These are phyloP conservation scores for Rhizoglyphus robini DNA, from an alignment of 1,140 invertebrate species.

Conservation along the genomic window DNA sequence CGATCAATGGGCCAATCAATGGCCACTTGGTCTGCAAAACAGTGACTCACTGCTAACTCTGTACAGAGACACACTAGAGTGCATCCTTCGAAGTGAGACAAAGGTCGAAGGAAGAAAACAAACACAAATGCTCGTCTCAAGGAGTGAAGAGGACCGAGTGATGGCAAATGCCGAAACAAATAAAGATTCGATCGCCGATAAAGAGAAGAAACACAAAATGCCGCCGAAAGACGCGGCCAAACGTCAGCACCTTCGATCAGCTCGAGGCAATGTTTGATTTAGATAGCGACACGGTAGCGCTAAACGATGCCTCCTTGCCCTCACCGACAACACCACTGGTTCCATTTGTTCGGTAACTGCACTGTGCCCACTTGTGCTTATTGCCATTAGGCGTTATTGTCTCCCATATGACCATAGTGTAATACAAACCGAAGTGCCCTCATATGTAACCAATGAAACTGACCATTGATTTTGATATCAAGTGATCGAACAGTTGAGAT, in stretches of 20 bases:
- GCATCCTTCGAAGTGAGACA: not conserved
- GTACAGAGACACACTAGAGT: not conserved
- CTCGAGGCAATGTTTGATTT: slow-evolving; percentile 7
- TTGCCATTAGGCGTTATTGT: too few relatives aligned
- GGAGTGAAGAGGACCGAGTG: not conserved
- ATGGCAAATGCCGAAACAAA: not conserved
- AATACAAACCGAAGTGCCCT: not conserved
- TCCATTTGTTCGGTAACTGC: too few relatives aligned
- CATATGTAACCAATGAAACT: too few relatives aligned
- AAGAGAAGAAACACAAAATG: not conserved
- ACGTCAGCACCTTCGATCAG: not conserved
- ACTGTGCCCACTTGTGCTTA: too few relatives aligned
- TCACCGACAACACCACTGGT: too few relatives aligned
- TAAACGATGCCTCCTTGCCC: not conserved
- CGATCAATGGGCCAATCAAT: not conserved
- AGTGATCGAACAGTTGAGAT: too few relatives aligned
- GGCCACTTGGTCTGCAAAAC: not conserved
- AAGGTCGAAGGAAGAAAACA: not conserved
- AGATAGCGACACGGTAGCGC: not conserved
- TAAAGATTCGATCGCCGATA: not conserved
- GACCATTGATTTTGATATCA: too few relatives aligned
- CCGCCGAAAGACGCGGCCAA: not conserved
- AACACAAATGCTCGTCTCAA: not conserved
- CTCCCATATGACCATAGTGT: too few relatives aligned
- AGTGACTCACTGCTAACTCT: not conserved